Base-by-base conservation (phyloP, 1,140 invertebrate genomes). In the Lepidurus packardi region DNA sequence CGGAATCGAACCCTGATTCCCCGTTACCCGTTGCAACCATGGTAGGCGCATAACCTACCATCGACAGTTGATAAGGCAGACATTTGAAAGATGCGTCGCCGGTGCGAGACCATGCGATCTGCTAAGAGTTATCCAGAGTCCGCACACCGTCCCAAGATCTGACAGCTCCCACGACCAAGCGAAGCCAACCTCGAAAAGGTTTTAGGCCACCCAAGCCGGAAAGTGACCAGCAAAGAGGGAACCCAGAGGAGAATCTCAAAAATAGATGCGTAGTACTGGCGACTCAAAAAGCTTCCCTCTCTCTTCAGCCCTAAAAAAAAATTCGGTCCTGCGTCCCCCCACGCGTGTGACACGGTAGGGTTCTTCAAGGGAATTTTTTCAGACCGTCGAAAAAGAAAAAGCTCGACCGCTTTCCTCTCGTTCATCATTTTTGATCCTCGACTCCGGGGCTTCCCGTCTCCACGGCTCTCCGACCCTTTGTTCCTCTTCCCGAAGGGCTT, bases 31-130 rank as follows among this genome's bases (percentile, higher is more conserved):
- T 92, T 88, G 91, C 87, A 87, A 91, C 91, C 91, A 91, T 90
- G 90, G 90, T 91, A 91, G 89, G 88, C 90, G 85, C 86, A 88
- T 88, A 90, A 87, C 88, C 88, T 91, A 91, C 90, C 90, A 90
- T 92, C 90, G 90, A 91, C 87, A 93, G 90, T 91, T 92, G 91
- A 92, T 93, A 93, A 89, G 91, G 90, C 91, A 93, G 91, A 93
- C 88, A 92, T 91, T 93, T 92, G 90, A 92, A 93, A 89, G 91
- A 93, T 89, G 86, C 88, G 87, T 91, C 90, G 90, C 88, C 90
- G 89, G 89, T 87, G 84, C 89, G 83, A 88, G 90, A 88, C 89
- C 89, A 85, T 91, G 89, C 90, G 90, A 91, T 92, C 88, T 87
- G 89, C 88, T 85, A 83, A 89, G 88, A 91, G 89, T 92, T 93